Evolutionary conservation across 2,888 invertebrate species (phyloP).

Genomic region (Fissipunctia ypsillon): DNA sequence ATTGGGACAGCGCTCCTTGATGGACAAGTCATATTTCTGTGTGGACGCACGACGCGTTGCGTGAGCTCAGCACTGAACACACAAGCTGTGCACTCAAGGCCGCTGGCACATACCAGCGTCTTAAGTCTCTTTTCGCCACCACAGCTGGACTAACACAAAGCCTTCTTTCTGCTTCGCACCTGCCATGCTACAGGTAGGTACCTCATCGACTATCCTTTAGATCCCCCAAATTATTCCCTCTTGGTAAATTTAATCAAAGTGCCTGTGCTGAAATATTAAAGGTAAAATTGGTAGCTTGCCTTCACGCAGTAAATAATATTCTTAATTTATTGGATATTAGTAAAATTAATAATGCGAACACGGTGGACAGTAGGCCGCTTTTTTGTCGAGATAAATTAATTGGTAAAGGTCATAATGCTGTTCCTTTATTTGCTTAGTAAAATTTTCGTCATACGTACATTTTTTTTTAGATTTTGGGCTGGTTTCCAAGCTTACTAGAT

Average conservation of each 20-base stretch:
- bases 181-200: background rate
- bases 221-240: conserved; percentile 37
- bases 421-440: background rate
- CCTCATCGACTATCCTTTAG: conserved; percentile 40
- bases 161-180: background rate
- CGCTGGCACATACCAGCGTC: too few species aligned
- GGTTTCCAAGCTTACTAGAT: background rate
- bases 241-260: conserved; percentile 58
- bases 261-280: conserved; percentile 54
- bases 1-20: too few species aligned
- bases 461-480: background rate
- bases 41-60: too few species aligned
- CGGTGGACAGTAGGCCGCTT: background rate
- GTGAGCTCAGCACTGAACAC: too few species aligned
- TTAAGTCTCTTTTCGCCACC: background rate
- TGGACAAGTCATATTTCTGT: too few species aligned
- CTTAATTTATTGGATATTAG: conserved; percentile 42
- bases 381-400: background rate
- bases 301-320: conserved; percentile 40
- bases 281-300: conserved; percentile 44
- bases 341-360: conserved; percentile 10
- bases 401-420: background rate
- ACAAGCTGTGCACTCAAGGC: too few species aligned
- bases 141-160: background rate
- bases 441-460: background rate